Base-by-base conservation (phyloP, 2,888 invertebrate genomes). In the Peribatodes rhomboidaria region DNA sequence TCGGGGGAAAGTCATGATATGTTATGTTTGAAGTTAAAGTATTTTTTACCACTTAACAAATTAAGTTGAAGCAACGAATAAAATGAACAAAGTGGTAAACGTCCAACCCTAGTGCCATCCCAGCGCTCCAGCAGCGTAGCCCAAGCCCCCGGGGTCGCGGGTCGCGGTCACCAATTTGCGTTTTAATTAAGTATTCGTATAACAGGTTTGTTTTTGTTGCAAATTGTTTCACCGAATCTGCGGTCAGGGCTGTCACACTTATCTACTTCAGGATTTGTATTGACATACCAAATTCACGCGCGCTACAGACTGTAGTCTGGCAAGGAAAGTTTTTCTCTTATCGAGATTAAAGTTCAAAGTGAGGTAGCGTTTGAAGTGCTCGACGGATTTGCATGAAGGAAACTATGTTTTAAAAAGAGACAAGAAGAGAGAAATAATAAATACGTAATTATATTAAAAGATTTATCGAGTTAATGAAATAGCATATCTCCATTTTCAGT, bases 121-220 rank as follows among this genome's bases (percentile, higher is more conserved):
- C 82, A 22, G 1, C 46, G 82, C 77, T 27, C 27, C n/a, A 7
- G 50, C 47, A 56, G 65, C 65, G 64, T 68, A 66, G n/a, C 14
- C 54, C 58, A 20, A 27, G 54, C 47, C 72, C 74, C 70, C 62
- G 69, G 82, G 80, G 78, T 75, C 42, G 55, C 20, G 59, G 64
- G 64, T 59, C 78, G 84, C 78, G 85, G 84, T 85, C 85, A 82
- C 88, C 89, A 90, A 90, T 90, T 90, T 90, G 90, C 89, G 88
- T 89, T 89, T 90, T 90, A 90, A 90, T 90, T 89, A 90, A 89
- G 87, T 85, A 85, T 86, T 85, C 85, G 82, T 75, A 81, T 85
- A 86, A 84, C 85, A 81, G 84, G 83, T 81, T 84, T 86, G 88
- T 88, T 89, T 90, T 90, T 88, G 89, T 87, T 83, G 85, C 85